Evolutionary conservation across 2,797 vertebrate species (phyloP), one percentile per base, ranked within the genome.

Genomic region (Sternotherus odoratus): DNA sequence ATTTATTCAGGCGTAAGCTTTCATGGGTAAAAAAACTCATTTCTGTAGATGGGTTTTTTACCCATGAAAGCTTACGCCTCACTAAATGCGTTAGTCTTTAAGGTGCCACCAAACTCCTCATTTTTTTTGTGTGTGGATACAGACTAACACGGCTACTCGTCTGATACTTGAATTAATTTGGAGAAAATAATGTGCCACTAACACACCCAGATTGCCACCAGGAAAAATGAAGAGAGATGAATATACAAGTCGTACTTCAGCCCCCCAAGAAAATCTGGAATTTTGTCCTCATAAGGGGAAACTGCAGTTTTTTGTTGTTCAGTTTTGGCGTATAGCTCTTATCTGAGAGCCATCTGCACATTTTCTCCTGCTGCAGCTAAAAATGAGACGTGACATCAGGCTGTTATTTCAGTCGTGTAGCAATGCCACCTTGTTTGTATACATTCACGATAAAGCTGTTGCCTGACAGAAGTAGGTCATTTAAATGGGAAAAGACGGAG

Each of bases 391-490:
- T 17, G 92, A 85, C 80, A 90, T 87, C 87, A 79, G 77, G 85
- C 50, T 72, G 69, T 16, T 72, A 16, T 79, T 1, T 13, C 91
- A 12, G 95, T 77, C 43, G 93, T 92, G n/a, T 94, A 95, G 96
- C 87, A 83, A 21, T 12, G 28, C 46, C 85, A 21, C 78, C 15
- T 79, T 36, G 74, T 86, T 83, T 75, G 89, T 85, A 57, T 6
- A 91, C 1, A 1, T 85, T 53, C 72, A 57, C 1, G 13, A n/a
- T 24, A 79, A 49, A 95, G 80, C 83, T 12, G 80, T 93, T 91
- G 96, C 94, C 95, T 87, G 97, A 91, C 95, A 97, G 92, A 94
- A 95, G 49, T 49, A 2, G 93, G 93, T 95, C 96, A 94, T 1
- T 23, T 87, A 79, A 26, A 84, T 79, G 90, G 90, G 13, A 39